Conservation (phyloP, 2,797 vertebrate genomes). For the Platalea minor region DNA sequence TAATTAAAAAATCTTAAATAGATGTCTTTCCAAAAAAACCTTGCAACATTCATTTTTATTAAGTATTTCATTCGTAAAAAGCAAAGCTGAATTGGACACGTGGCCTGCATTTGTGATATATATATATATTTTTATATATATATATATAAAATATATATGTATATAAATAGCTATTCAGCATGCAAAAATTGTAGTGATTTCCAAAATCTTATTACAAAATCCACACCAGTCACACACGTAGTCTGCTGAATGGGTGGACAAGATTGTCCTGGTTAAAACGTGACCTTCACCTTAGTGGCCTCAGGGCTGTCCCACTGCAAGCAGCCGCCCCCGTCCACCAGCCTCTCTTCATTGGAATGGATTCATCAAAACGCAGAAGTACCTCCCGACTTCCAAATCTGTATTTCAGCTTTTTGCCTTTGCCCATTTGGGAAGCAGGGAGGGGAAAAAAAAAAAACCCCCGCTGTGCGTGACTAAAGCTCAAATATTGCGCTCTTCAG, state of each 20-base stretch:
- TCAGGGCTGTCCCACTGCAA: not conserved
- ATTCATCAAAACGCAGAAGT: not conserved
- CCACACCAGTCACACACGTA: not conserved
- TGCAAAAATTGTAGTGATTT: constrained; percentile 80
- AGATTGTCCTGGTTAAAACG: not conserved
- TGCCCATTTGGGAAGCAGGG: not conserved
- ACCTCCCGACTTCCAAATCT: not conserved
- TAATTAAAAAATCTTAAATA: constrained; percentile 80
- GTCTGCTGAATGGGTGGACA: not conserved
- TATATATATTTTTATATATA: constrained; percentile 57
- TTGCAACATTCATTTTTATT: constrained; percentile 76
- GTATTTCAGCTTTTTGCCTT: not conserved
- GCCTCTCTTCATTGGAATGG: not conserved
- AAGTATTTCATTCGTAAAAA: constrained; percentile 75
- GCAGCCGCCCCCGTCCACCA: not conserved
- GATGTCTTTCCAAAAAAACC: constrained; percentile 71
- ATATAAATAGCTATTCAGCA: constrained; percentile 84
- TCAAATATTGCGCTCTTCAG: not conserved
- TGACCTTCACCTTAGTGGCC: not conserved
- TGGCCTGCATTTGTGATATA: constrained; percentile 81
- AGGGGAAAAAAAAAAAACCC: too few relatives aligned
- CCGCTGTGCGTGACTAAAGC: not conserved
- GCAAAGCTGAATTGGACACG: constrained; percentile 80
- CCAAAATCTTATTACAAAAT: constrained; percentile 57
- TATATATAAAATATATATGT: constrained; percentile 74